Evolutionary conservation across 1,140 invertebrate species (phyloP).

Genomic region (Hetaerina americana): DNA sequence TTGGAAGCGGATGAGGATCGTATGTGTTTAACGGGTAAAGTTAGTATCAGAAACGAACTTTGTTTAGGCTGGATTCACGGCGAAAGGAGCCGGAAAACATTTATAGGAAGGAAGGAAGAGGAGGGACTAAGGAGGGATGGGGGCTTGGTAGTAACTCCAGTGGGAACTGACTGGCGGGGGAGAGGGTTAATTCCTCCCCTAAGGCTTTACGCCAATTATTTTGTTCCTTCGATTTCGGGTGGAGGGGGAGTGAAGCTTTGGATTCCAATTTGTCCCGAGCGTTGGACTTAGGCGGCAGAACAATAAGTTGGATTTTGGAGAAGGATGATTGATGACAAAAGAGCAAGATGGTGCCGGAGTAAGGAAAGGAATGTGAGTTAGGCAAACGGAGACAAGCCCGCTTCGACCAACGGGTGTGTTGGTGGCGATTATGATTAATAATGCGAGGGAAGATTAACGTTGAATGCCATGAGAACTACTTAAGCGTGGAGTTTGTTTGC

Average conservation of each 20-base stretch:
- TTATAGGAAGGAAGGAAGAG: not conserved
- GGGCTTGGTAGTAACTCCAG: too few relatives aligned
- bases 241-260: not conserved
- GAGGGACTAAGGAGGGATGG: not conserved
- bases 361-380: too few relatives aligned
- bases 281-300: not conserved
- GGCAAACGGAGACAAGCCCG: too few relatives aligned
- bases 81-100: not conserved
- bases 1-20: not conserved
- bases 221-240: not conserved
- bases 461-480: too few relatives aligned
- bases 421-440: too few relatives aligned
- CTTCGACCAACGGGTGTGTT: too few relatives aligned
- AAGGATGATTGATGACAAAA: not conserved
- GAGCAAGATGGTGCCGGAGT: too few relatives aligned
- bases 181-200: not conserved
- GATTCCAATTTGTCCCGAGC: not conserved
- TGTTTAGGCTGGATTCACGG: not conserved
- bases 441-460: too few relatives aligned
- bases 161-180: not conserved
- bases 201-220: not conserved
- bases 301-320: not conserved
- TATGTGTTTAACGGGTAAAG: not conserved
- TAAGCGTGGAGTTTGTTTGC: too few relatives aligned
- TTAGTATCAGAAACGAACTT: not conserved